Evolutionary conservation across 1,140 invertebrate species (phyloP).

Genomic region (Pararge aegeria): DNA sequence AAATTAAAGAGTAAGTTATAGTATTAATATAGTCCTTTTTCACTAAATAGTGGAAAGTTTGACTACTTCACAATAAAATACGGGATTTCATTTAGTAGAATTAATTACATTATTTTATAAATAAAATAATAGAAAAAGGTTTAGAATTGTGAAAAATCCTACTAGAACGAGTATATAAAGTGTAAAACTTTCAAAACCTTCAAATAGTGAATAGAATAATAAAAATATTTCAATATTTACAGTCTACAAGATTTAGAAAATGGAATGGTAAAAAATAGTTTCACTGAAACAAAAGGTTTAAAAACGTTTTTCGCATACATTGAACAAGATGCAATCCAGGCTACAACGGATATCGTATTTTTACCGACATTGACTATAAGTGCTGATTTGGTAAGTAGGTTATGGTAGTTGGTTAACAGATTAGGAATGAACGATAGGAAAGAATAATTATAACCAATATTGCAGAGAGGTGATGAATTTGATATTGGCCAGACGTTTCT

Average conservation of each 20-base stretch:
- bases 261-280: conserved; percentile 74
- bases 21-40: too few species aligned
- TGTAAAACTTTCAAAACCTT: too few species aligned
- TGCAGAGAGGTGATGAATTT: not conserved
- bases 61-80: too few species aligned
- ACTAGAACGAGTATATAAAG: too few species aligned
- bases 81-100: too few species aligned
- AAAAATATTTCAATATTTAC: conserved; percentile 54
- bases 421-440: too few species aligned
- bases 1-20: conserved; percentile 2
- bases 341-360: conserved; percentile 45
- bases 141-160: too few species aligned
- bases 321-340: conserved; percentile 50
- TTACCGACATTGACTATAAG: conserved; percentile 39
- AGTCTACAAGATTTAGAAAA: conserved; percentile 68
- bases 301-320: conserved; percentile 42
- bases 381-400: conserved; percentile 36
- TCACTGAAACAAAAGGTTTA: conserved; percentile 36
- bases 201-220: too few species aligned
- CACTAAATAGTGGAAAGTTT: too few species aligned
- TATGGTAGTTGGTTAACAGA: not conserved
- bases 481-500: not conserved
- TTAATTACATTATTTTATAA: too few species aligned
- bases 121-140: not conserved
- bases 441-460: too few species aligned